Base-by-base conservation (phyloP, 1,140 invertebrate species). In the Papilio polyxenes region DNA sequence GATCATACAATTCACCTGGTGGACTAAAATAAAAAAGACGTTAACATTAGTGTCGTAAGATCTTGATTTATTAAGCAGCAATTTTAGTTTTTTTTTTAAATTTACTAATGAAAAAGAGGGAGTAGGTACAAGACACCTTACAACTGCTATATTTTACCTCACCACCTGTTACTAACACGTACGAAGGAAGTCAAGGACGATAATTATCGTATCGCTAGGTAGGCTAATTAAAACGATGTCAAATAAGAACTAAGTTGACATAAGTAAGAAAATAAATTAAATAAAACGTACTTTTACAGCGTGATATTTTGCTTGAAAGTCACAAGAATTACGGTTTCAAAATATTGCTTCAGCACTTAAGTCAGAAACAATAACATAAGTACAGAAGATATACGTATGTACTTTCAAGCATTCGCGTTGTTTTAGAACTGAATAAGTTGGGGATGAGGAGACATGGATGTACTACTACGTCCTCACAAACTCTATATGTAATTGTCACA, bases 151-250 rank as follows among this genome's bases (percentile, higher is more conserved):
- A 59, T 9, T 59, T 31, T 11, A 65, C 9, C 31, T 23, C 31
- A 37, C 65, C 65, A 72, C 31, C 23, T 72, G 65, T 37, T 31
- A 72, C 31, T 72, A 37, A 37, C 31, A 17, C 3, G 10, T 72
- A 15, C 13, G 37, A 72, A 72, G 65, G 65, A 72, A 72, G 65
- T 72, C 65, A 72, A 72, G 65, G 65, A 72, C 65, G 65, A 37
- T 72, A 72, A 72, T 72, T 72, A 72, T 37, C 65, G 65, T 72
- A 40, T 40, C 65, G 65, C 65, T 72, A 31, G 62, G 11, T 37
- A 72, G 65, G 65, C 65, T 72, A 65, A 72, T 72, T 37, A 37
- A 72, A 72, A 72, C 65, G 20, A 72, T 72, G 65, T 72, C 65
- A 72, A 72, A 37, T 72, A 17, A 72, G 31, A 37, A 40, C 65